A percentile compares a stretch with the other conserved stretches of the same genome.
Evolutionary conservation across 2,888 invertebrate species (phyloP).

Genomic region (Halictus ligatus): DNA sequence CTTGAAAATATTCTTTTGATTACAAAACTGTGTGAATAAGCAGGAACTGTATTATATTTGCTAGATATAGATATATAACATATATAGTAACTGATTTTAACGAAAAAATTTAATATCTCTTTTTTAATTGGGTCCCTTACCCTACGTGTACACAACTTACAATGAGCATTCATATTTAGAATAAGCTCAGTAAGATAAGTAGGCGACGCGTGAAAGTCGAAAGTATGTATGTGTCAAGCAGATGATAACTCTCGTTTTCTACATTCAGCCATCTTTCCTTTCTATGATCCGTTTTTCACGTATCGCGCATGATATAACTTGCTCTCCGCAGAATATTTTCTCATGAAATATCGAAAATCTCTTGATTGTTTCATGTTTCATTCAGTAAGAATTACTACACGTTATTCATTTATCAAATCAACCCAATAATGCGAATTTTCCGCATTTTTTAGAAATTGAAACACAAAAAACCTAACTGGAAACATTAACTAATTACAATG

Average conservation of each 20-base stretch:
- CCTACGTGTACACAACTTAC: neutral
- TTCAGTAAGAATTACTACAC: neutral
- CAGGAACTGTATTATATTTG: neutral
- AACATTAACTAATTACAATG: too few species aligned
- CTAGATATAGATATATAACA: too few species aligned
- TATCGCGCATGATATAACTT: neutral
- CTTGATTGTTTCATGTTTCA: neutral
- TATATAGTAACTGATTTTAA: too few species aligned
- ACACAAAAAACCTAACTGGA: too few species aligned
- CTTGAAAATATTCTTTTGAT: neutral
- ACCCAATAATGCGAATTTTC: too few species aligned
- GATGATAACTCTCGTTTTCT: conserved; percentile 2
- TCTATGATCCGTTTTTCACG: neutral
- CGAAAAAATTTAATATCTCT: too few species aligned
- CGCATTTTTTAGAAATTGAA: too few species aligned
- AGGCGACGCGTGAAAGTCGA: conserved; percentile 1
- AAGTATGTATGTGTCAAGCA: conserved; percentile 7
- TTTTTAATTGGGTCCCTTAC: too few species aligned
- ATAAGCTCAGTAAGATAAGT: neutral
- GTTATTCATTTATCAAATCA: neutral
- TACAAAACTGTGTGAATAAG: neutral
- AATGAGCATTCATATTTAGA: neutral
- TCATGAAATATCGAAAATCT: neutral
- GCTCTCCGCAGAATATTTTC: neutral
- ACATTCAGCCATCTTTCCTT: neutral